Evolutionary conservation across 2,113 vertebrate genomes (phyloP).

Genomic region (Mormyrus iriodes): DNA sequence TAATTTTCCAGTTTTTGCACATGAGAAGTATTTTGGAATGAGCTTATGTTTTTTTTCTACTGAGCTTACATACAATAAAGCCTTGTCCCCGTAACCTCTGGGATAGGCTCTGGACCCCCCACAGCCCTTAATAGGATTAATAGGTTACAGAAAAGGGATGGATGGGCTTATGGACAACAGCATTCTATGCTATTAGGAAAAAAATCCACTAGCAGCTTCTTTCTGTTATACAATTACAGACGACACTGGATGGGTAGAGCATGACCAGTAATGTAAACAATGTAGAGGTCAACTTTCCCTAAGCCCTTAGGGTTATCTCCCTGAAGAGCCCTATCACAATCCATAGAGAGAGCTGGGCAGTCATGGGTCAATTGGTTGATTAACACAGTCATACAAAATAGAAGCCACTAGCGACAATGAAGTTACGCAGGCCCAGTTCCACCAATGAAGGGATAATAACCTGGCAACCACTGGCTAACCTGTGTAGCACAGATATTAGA

Average conservation of each 20-base stretch:
- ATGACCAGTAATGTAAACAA: slow-evolving; percentile 53
- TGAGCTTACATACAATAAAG: neutral
- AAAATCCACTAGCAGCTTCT: neutral
- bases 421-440: slow-evolving; percentile 14
- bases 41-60: neutral
- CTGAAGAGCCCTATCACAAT: slow-evolving; percentile 52
- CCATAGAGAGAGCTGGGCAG: slow-evolving; percentile 44
- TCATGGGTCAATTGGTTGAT: slow-evolving; percentile 47
- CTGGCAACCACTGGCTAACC: neutral
- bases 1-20: neutral
- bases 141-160: neutral
- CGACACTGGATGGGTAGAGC: slow-evolving; percentile 26
- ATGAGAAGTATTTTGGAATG: neutral
- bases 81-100: neutral
- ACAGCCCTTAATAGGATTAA: neutral
- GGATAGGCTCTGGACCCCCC: neutral
- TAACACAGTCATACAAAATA: slow-evolving; percentile 41
- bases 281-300: slow-evolving; percentile 45
- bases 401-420: slow-evolving; percentile 11
- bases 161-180: neutral
- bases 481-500: neutral
- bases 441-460: slow-evolving; percentile 1
- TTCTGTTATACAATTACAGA: slow-evolving; percentile 1
- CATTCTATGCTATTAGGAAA: neutral
- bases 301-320: slow-evolving; percentile 44